phyloP scores from a whole-genome alignment of 2,797 vertebrate genomes.

The Scarus forsteni region DNA sequence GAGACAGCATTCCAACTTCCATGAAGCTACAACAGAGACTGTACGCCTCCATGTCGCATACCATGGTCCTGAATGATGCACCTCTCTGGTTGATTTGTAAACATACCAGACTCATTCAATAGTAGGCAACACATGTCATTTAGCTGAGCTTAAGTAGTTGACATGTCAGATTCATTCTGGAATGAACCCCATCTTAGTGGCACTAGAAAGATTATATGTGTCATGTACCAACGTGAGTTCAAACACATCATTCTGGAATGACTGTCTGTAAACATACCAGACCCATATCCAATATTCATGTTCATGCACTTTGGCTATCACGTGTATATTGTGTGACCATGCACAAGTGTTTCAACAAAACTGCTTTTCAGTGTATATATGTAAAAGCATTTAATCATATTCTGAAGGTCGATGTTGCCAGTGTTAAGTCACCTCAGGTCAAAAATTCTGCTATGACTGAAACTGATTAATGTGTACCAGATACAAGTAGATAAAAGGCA shows the following conservation, averaged over 20 bases:
- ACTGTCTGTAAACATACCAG: slow-evolving; percentile 68
- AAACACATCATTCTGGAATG: slow-evolving; percentile 59
- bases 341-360: slow-evolving; percentile 62
- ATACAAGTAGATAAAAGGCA: slow-evolving; percentile 29
- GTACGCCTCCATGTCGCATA: slow-evolving; percentile 75
- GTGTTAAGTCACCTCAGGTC: background rate
- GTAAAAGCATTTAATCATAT: slow-evolving; percentile 16
- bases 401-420: slow-evolving; percentile 37
- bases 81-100: slow-evolving; percentile 64
- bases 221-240: slow-evolving; percentile 50
- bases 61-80: slow-evolving; percentile 76
- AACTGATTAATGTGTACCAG: slow-evolving; percentile 8
- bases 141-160: slow-evolving; percentile 55
- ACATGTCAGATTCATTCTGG: slow-evolving; percentile 74
- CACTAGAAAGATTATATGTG: slow-evolving; percentile 42
- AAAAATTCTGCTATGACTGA: slow-evolving; percentile 3
- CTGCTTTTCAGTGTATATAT: slow-evolving; percentile 36
- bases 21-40: slow-evolving; percentile 80
- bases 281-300: slow-evolving; percentile 82
- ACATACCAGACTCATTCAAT: slow-evolving; percentile 76
- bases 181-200: slow-evolving; percentile 73
- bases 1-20: slow-evolving; percentile 83
- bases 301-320: slow-evolving; percentile 74
- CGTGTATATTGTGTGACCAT: slow-evolving; percentile 71
- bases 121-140: slow-evolving; percentile 76